Conservation (phyloP, 2,888 invertebrate species). For the Eulithis testata region DNA sequence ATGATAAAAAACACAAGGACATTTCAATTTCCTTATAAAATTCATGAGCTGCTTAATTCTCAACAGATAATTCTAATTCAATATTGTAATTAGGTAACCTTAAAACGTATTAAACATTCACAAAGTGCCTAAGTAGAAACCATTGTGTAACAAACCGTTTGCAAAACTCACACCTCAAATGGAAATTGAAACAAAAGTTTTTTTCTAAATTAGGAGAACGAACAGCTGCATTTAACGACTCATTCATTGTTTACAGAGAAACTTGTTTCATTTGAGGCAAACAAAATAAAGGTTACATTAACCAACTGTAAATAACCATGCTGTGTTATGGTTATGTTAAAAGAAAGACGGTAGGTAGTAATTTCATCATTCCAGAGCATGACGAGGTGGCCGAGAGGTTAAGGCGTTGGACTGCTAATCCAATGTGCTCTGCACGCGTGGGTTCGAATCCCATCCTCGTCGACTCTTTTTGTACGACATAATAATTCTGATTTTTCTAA, state of each 20-base stretch:
- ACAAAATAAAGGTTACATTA: constrained; percentile 3
- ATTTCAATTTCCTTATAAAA: no score
- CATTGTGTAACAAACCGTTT: constrained; percentile 31
- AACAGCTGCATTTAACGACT: constrained; percentile 48
- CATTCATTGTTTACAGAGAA: constrained; percentile 48
- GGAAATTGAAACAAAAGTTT: constrained; percentile 47
- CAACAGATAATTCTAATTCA: neutral
- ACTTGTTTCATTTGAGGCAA: constrained; percentile 32
- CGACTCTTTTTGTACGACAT: constrained; percentile 59
- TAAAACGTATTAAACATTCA: constrained; percentile 21
- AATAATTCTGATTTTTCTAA: no score
- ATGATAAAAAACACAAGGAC: no score
- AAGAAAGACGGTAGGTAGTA: constrained; percentile 6
- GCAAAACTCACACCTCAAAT: constrained; percentile 29
- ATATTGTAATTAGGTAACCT: constrained; percentile 3
- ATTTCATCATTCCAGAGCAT: constrained; percentile 28
- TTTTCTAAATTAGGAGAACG: constrained; percentile 44
- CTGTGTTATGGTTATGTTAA: constrained; percentile 1
- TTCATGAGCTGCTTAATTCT: no score
- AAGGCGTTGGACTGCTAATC: constrained; percentile 90
- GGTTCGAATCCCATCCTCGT: constrained; percentile 93
- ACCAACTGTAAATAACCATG: constrained; percentile 1
- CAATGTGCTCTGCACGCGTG: constrained; percentile 94
- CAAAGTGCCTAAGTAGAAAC: constrained; percentile 21
- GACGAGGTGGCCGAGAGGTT: constrained; percentile 86